Conservation (phyloP, 2,888 invertebrate species). For the Agrilus cyanescens region DNA sequence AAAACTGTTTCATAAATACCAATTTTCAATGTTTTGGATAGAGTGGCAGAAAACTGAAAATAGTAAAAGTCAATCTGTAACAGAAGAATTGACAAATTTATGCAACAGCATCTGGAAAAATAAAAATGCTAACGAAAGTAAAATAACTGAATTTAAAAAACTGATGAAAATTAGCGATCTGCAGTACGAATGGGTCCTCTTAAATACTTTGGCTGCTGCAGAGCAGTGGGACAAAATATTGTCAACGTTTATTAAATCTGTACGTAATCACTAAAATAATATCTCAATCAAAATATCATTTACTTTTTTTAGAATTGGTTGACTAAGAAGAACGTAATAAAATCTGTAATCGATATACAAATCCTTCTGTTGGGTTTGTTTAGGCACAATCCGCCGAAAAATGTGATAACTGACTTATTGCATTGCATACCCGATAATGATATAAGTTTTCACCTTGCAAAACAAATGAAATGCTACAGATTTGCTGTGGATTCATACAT, state of each 20-base stretch:
- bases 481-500: slow-evolving; percentile 50
- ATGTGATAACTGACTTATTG: slow-evolving; percentile 34
- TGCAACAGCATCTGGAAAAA: slow-evolving; percentile 22
- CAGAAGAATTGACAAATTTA: slow-evolving; percentile 25
- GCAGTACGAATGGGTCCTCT: slow-evolving; percentile 29
- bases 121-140: slow-evolving; percentile 18
- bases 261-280: slow-evolving; percentile 12
- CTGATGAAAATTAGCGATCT: slow-evolving; percentile 27
- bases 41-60: slow-evolving; percentile 27
- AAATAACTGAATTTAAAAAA: slow-evolving; percentile 24
- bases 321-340: slow-evolving; percentile 31
- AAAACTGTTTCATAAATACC: slow-evolving; percentile 26
- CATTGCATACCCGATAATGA: slow-evolving; percentile 33
- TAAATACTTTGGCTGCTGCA: slow-evolving; percentile 26
- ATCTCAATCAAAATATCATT: slow-evolving; percentile 2
- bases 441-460: slow-evolving; percentile 47
- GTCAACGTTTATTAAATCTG: slow-evolving; percentile 25
- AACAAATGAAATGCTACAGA: slow-evolving; percentile 51
- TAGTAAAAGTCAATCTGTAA: slow-evolving; percentile 20
- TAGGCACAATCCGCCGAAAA: slow-evolving; percentile 29
- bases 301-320: slow-evolving; percentile 40
- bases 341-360: slow-evolving; percentile 25
- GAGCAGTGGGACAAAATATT: slow-evolving; percentile 26
- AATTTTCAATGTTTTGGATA: slow-evolving; percentile 14
- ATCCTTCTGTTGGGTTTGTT: slow-evolving; percentile 25